These are phyloP conservation scores for Drosophila differens DNA, from an alignment of 2,888 invertebrate genomes.

Conservation along the genomic window DNA sequence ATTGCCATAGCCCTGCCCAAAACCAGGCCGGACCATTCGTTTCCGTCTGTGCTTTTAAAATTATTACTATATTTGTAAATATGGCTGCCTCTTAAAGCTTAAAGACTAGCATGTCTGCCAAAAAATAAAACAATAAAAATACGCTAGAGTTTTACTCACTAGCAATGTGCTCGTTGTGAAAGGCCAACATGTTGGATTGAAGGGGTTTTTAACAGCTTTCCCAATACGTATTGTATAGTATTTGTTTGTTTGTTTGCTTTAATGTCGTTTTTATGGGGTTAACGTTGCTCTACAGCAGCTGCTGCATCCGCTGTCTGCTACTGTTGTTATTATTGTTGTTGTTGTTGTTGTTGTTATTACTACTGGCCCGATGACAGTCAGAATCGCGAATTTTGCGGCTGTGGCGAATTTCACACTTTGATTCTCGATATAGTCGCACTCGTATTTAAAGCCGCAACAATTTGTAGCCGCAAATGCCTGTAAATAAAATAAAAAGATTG, in stretches of 20 bases:
- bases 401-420: slow-evolving; percentile 62
- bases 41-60: slow-evolving; percentile 74
- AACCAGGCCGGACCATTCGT: slow-evolving; percentile 13
- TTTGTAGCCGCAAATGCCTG: slow-evolving; percentile 52
- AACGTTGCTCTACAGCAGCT: slow-evolving; percentile 55
- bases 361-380: slow-evolving; percentile 47
- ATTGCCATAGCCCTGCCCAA: not conserved
- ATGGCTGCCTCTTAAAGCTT: slow-evolving; percentile 43
- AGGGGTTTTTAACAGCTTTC: slow-evolving; percentile 59
- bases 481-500: slow-evolving; percentile 33
- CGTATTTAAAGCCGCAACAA: slow-evolving; percentile 61
- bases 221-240: slow-evolving; percentile 48
- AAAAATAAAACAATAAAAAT: slow-evolving; percentile 1
- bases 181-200: slow-evolving; percentile 84
- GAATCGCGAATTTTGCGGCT: slow-evolving; percentile 47
- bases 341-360: slow-evolving; percentile 30
- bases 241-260: slow-evolving; percentile 56
- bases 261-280: slow-evolving; percentile 67
- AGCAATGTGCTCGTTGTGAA: slow-evolving; percentile 85
- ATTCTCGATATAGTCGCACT: slow-evolving; percentile 53
- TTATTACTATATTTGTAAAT: slow-evolving; percentile 74
- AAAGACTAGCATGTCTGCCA: slow-evolving; percentile 12
- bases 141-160: slow-evolving; percentile 78
- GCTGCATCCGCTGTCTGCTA: slow-evolving; percentile 45
- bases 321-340: slow-evolving; percentile 20